A percentile compares a stretch with the other conserved stretches of the same genome.
Conservation (phyloP, 1,140 invertebrate genomes). For the Drosophila melanogaster region Release_6_plus_ISO1_MT NT_033779.5:6054001-6054500, state of each 20-base stretch:
- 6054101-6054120: background rate
- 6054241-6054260: slow-evolving; percentile 51
- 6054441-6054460: slow-evolving; percentile 3
- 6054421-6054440: slow-evolving; percentile 24
- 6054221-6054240: background rate
- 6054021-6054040: background rate
- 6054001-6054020: background rate
- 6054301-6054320: slow-evolving; percentile 73
- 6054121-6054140: background rate
- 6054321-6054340: slow-evolving; percentile 77
- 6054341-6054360: slow-evolving; percentile 65
- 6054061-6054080: background rate
- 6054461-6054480: slow-evolving; percentile 27
- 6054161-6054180: slow-evolving; percentile 54
- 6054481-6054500: slow-evolving; percentile 44
- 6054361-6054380: slow-evolving; percentile 70
- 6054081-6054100: slow-evolving; percentile 5
- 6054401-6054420: slow-evolving; percentile 25
- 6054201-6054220: background rate
- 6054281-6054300: slow-evolving; percentile 55
- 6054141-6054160: slow-evolving; percentile 29
- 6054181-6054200: slow-evolving; percentile 30
- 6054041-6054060: background rate
- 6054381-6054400: slow-evolving; percentile 64
- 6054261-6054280: slow-evolving; percentile 26